Conservation (phyloP, 2,797 vertebrate species). For the Sus cebifrons region DNA sequence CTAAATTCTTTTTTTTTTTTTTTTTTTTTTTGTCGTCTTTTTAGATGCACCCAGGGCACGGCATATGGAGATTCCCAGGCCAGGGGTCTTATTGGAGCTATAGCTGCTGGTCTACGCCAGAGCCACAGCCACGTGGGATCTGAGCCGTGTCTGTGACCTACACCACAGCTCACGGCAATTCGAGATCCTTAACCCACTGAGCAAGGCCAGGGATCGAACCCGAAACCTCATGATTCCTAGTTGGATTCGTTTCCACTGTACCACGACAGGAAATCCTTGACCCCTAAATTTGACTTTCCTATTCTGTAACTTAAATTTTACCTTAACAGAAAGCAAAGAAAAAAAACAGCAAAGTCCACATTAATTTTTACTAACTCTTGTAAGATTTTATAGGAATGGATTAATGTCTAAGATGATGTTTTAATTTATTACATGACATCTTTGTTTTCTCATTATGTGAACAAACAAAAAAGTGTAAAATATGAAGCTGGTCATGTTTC, state of each 20-base stretch:
- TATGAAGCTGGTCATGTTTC: not conserved
- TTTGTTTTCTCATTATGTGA: slow-evolving; percentile 29
- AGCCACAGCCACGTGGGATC: too few species aligned
- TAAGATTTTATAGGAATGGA: slow-evolving; percentile 1
- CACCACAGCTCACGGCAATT: too few species aligned
- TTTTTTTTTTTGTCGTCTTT: not conserved
- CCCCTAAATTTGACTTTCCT: not conserved
- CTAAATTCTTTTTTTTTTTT: slow-evolving; percentile 34
- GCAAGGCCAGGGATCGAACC: too few species aligned
- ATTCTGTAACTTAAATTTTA: slow-evolving; percentile 30
- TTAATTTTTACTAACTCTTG: not conserved
- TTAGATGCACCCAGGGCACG: too few species aligned
- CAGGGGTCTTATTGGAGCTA: too few species aligned
- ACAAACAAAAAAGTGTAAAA: slow-evolving; percentile 4
- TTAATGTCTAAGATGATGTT: slow-evolving; percentile 7
- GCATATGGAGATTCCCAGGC: too few species aligned
- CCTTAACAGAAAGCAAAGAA: not conserved
- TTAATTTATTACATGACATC: slow-evolving; percentile 25
- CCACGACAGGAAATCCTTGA: too few species aligned
- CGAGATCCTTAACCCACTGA: too few species aligned
- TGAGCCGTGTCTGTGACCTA: too few species aligned
- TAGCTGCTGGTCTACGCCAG: too few species aligned
- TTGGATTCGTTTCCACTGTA: too few species aligned
- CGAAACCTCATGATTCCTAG: too few species aligned
- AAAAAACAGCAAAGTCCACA: not conserved